Evolutionary conservation across 2,797 vertebrate species (phyloP).

Genomic region (Gadopsis marmoratus): DNA sequence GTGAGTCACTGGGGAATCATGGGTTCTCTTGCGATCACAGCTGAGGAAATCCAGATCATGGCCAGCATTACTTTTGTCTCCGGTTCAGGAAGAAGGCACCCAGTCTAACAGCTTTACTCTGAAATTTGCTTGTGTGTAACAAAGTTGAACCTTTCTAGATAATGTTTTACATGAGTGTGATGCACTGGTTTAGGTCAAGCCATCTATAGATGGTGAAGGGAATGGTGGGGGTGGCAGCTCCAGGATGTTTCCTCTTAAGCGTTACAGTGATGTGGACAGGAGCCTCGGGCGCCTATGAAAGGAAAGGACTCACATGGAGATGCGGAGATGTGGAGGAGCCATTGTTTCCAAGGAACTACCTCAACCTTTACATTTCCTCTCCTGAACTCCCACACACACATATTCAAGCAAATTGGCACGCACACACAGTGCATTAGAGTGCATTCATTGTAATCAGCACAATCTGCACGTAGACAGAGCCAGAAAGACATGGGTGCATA

Average conservation of each 20-base stretch:
- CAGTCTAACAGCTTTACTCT: slow-evolving; percentile 8
- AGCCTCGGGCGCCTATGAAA: slow-evolving; percentile 73
- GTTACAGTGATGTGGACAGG: slow-evolving; percentile 69
- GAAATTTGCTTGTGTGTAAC: slow-evolving; percentile 1
- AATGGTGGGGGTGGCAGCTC: slow-evolving; percentile 63
- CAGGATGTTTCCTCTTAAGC: slow-evolving; percentile 80
- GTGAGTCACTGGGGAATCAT: slow-evolving; percentile 29
- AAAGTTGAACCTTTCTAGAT: neutral
- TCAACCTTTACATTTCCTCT: slow-evolving; percentile 82
- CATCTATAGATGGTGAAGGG: slow-evolving; percentile 57
- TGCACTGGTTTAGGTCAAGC: slow-evolving; percentile 25
- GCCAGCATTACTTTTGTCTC: slow-evolving; percentile 23
- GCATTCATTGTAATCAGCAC: slow-evolving; percentile 66
- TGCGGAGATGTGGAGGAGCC: slow-evolving; percentile 53
- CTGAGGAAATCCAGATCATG: slow-evolving; percentile 51
- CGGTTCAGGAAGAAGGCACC: slow-evolving; percentile 12
- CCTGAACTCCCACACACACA: slow-evolving; percentile 66
- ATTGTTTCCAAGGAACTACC: slow-evolving; percentile 82
- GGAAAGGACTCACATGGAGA: slow-evolving; percentile 73
- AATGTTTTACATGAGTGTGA: slow-evolving; percentile 18
- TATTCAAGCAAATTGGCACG: slow-evolving; percentile 65
- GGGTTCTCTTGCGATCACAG: slow-evolving; percentile 33
- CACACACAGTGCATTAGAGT: slow-evolving; percentile 52
- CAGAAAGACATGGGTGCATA: slow-evolving; percentile 42
- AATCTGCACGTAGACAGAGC: slow-evolving; percentile 71